Evolutionary conservation across 2,888 invertebrate genomes (phyloP).

Genomic region (Flexamia atlantica): DNA sequence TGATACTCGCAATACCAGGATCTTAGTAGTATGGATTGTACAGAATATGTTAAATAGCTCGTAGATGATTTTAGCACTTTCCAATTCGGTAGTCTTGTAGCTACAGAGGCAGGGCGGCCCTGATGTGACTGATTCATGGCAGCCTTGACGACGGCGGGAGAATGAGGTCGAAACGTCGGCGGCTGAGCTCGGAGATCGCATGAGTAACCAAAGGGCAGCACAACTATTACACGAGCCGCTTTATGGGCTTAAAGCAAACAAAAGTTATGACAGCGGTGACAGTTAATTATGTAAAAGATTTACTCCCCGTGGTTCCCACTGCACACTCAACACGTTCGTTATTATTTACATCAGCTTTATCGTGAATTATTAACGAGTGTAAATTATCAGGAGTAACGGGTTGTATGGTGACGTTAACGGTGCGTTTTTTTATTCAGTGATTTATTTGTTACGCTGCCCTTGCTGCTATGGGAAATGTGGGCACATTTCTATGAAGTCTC

Average conservation of each 20-base stretch:
- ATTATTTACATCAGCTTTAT: background rate
- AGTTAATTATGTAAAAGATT: background rate
- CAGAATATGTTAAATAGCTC: too few relatives aligned
- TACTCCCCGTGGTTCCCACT: background rate
- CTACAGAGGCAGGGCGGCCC: slow-evolving; percentile 7
- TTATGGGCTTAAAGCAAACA: background rate
- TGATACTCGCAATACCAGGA: too few relatives aligned
- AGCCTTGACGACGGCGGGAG: slow-evolving; percentile 37
- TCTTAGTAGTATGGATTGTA: too few relatives aligned
- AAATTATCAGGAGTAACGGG: too few relatives aligned
- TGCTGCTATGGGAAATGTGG: too few relatives aligned
- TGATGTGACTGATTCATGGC: slow-evolving; percentile 41
- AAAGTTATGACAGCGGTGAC: background rate
- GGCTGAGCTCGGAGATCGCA: slow-evolving; percentile 8
- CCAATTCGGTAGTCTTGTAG: background rate
- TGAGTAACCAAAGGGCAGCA: slow-evolving; percentile 26
- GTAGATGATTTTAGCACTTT: background rate
- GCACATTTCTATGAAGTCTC: too few relatives aligned
- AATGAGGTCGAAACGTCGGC: slow-evolving; percentile 55
- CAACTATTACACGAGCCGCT: background rate
- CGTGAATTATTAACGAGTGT: too few relatives aligned
- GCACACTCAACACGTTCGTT: background rate
- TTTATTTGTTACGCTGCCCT: too few relatives aligned
- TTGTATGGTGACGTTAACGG: too few relatives aligned
- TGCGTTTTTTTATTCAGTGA: too few relatives aligned